Base-by-base conservation (phyloP, 2,888 invertebrate species). In the Lapara coniferarum region DNA sequence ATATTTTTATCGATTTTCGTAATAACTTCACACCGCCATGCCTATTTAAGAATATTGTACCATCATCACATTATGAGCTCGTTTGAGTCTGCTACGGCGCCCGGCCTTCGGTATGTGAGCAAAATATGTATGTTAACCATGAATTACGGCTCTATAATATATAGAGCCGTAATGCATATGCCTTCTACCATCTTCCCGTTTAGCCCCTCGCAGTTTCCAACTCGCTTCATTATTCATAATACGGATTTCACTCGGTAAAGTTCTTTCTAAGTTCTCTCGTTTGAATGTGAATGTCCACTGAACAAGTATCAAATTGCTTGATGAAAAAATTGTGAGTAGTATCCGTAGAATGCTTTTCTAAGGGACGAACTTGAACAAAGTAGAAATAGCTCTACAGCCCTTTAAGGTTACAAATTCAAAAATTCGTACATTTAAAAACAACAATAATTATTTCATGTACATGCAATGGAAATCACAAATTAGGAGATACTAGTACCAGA, bases 151-250 rank as follows among this genome's bases (percentile, higher is more conserved):
- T 77, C 79, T 82, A 81, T 82, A 81, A 25, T 25, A 25, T 25
- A 25, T 25, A 25, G 25, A 25, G 25, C 25, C 25, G 25, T 25
- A 25, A 25, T 25, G 25, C 25, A 25, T 25, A 81, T 83, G 78
- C 75, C 76, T 75, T 75, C 75, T 72, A 72, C 76, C 69, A 66
- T 49, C 69, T 70, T 77, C 78, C 70, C 76, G 73, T 67, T 72
- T 72, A 73, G 76, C 68, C 77, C 79, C 73, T 74, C 74, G 63
- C 74, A 83, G 82, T 86, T 81, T 74, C 70, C 76, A 87, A 87
- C 84, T 88, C 83, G 76, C 82, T 85, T 85, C 86, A 88, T 89
- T 86, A 88, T 87, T 88, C 87, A 88, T 87, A 83, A 84, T 83
- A 81, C 80, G 79, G 56, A 49, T 30, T 12, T 58, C 52, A 66